These are phyloP conservation scores for Oreortyx pictus DNA, from an alignment of 2,797 vertebrate species.

Conservation along the genomic window DNA sequence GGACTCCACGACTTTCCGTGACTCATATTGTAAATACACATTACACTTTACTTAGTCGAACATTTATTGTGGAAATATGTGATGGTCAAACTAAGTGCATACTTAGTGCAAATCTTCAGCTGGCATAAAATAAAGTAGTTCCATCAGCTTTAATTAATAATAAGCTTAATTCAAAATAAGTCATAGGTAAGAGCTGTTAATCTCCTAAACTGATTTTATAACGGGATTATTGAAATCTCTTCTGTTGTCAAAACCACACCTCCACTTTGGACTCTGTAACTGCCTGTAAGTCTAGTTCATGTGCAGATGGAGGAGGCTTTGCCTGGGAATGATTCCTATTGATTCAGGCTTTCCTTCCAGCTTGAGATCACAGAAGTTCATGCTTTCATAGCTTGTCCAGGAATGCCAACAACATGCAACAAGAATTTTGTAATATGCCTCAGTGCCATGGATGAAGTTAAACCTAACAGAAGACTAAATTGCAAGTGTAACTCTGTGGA, in stretches of 20 bases:
- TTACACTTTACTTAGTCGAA: neutral
- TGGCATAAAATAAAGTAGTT: neutral
- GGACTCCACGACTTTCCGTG: neutral
- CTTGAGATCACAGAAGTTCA: neutral
- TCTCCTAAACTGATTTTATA: neutral
- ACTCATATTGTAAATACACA: neutral
- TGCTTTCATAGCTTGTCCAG: neutral
- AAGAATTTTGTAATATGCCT: neutral
- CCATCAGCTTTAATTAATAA: neutral
- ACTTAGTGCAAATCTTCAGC: neutral
- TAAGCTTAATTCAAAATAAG: neutral
- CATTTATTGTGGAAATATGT: neutral
- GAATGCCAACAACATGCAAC: neutral
- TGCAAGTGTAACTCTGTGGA: neutral
- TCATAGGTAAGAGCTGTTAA: neutral
- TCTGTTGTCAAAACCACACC: neutral
- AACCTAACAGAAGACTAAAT: neutral
- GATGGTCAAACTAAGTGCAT: neutral
- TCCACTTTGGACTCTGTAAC: neutral
- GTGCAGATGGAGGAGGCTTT: neutral
- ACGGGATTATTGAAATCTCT: neutral
- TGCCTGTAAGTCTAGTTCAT: neutral
- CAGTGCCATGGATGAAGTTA: neutral
- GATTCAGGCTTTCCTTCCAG: neutral
- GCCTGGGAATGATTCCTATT: neutral